Base-by-base conservation (phyloP, 2,113 vertebrate genomes). In the Cyprinodon tularosa region DNA sequence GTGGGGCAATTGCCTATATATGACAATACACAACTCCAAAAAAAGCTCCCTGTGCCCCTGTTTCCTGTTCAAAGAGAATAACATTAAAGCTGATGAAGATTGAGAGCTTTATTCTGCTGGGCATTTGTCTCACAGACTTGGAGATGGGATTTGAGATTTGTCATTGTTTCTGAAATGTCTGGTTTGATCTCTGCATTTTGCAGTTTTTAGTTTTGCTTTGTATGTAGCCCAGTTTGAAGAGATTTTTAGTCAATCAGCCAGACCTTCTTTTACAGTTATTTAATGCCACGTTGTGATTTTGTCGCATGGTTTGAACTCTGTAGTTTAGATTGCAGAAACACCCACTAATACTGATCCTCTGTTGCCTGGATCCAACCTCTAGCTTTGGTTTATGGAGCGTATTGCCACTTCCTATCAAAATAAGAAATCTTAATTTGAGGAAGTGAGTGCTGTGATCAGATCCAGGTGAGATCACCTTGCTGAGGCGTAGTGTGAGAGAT, bases 1-100 rank as follows among this genome's bases (percentile, higher is more conserved):
- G 22, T 29, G 75, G 57, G 61, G 74, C 82, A 75, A 81, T 80
- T 77, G 74, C 86, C 86, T 67, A 71, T 71, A 80, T 71, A 84
- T 84, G 82, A 86, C 78, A 83, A 77, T 75, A 68, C 72, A 71
- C 76, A 84, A 74, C 76, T 77, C n/a, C 62, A 40, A 50, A 74
- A 75, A 72, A 70, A 69, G 64, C 72, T 64, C 64, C 12, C 64
- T 78, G 71, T 84, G 82, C 84, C 72, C 29, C 42, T 62, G 39
- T 77, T 83, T 91, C 76, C 76, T 81, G 63, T 90, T 91, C 90
- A 91, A 90, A 93, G 85, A 87, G 90, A 93, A 91, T 92, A 61
- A 11, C 91, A 88, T 92, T 91, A 89, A 90, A 91, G 82, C 59
- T 76, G 81, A 90, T 88, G 82, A 70, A 68, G 86, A 77, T 71